Base-by-base conservation (phyloP, 2,113 vertebrate species). In the Aspidoscelis tigris region DNA sequence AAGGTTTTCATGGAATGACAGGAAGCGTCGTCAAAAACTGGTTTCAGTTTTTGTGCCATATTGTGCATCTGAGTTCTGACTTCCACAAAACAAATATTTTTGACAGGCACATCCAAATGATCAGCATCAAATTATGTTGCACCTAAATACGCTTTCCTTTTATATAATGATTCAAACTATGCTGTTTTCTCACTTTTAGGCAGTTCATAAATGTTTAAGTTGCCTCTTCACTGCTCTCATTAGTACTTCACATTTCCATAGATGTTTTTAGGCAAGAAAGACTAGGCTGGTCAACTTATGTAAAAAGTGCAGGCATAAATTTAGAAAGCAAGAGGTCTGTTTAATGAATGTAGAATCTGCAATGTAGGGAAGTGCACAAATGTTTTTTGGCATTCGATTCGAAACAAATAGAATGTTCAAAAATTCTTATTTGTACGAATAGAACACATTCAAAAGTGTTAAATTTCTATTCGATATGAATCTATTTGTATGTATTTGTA, bases 1-100 rank as follows among this genome's bases (percentile, higher is more conserved):
- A 79, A 83, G 84, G 24, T 26, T 47, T 9, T 10, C 75, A 80
- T 61, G 66, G 69, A 11, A 86, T 77, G 88, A 22, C 77, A 88
- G 55, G 86, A n/a, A 71, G 86, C 84, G 11, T 68, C 55, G 53
- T 69, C 14, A 69, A 5, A 68, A 26, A 47, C 24, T 14, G 11
- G 14, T 47, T 69, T 53, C 16, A 69, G 5, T 5, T 26, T 70
- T 26, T 61, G 33, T 43, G 22, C 50, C 26, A 26, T 3, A 12
- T 26, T 69, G 33, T 26, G 68, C 68, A 33, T 69, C 68, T 33
- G 68, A 69, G 33, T 69, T 39, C 26, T 33, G 11, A 33, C 12
- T 9, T 8, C n/a, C 33, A 33, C 26, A 69, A 39, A 69, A 16
- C 33, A 33, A 33, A 76, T 76, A 22, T n/a, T 47, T 68, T n/a